Percentiles rank a stretch among this genome's conserved stretches.
Evolutionary conservation across 2,888 invertebrate genomes (phyloP).

Genomic region (Yponomeuta cagnagella): DNA sequence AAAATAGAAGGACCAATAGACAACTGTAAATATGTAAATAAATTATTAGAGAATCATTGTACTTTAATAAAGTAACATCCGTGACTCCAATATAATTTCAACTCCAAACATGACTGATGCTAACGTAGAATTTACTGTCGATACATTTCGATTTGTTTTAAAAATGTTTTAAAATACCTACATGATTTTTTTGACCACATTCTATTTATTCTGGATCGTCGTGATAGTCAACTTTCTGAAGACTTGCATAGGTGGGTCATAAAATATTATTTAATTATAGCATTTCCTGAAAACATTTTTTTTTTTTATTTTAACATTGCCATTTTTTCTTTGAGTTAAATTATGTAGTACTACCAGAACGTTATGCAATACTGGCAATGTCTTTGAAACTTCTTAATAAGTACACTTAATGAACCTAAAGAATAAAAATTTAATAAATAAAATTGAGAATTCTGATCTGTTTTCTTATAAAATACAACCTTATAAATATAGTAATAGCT

Average conservation of each 20-base stretch:
- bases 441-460: conserved; percentile 30
- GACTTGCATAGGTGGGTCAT: too few species aligned
- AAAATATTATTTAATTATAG: too few species aligned
- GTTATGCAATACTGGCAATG: conserved; percentile 34
- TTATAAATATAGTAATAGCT: too few species aligned
- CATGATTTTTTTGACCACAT: too few species aligned
- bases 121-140: conserved; percentile 1
- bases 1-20: conserved; percentile 71
- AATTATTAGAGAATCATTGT: conserved; percentile 32
- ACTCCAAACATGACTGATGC: conserved; percentile 39
- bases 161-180: too few species aligned
- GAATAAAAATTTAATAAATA: conserved; percentile 54
- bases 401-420: conserved; percentile 51
- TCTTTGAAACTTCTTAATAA: conserved; percentile 51
- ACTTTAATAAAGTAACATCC: conserved; percentile 37
- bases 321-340: conserved; percentile 16
- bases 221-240: too few species aligned
- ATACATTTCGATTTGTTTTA: background rate
- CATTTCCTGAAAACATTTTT: too few species aligned
- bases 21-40: conserved; percentile 71
- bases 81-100: conserved; percentile 31
- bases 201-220: too few species aligned
- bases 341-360: background rate
- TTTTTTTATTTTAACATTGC: too few species aligned
- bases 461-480: conserved; percentile 22